Evolutionary conservation across 2,888 invertebrate species (phyloP).

Genomic region (Euplexia lucipara): DNA sequence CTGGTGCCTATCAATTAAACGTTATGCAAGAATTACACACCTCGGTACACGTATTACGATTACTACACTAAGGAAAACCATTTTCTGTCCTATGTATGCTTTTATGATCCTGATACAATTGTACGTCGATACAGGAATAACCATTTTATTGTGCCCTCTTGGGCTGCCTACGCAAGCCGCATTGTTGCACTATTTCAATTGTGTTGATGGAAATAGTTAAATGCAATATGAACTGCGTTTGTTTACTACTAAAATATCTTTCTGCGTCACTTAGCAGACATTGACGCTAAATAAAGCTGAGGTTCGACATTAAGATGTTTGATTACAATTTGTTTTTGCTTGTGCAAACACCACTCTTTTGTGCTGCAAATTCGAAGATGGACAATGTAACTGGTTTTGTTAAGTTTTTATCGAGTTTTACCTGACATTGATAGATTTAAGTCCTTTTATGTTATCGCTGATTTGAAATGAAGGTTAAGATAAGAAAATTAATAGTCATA

Average conservation of each 20-base stretch:
- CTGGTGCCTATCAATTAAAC: constrained; percentile 22
- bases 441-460: constrained; percentile 40
- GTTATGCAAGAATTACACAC: constrained; percentile 28
- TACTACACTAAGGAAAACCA: constrained; percentile 18
- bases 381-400: neutral
- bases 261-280: constrained; percentile 30
- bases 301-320: constrained; percentile 16
- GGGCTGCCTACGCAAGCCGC: constrained; percentile 45
- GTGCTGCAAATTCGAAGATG: neutral
- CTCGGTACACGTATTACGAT: neutral
- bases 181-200: constrained; percentile 52
- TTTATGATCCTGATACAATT: constrained; percentile 19
- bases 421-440: constrained; percentile 37
- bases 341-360: neutral
- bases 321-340: constrained; percentile 21
- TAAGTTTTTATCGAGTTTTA: constrained; percentile 10
- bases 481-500: constrained; percentile 24
- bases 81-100: constrained; percentile 27
- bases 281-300: constrained; percentile 28
- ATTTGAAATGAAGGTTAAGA: constrained; percentile 31
- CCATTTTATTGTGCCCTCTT: constrained; percentile 40
- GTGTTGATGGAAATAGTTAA: constrained; percentile 49
- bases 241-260: constrained; percentile 49
- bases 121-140: constrained; percentile 25
- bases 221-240: constrained; percentile 33